These are phyloP conservation scores for Neelides sp. DNA, from an alignment of 1,140 invertebrate genomes.

Conservation along the genomic window DNA sequence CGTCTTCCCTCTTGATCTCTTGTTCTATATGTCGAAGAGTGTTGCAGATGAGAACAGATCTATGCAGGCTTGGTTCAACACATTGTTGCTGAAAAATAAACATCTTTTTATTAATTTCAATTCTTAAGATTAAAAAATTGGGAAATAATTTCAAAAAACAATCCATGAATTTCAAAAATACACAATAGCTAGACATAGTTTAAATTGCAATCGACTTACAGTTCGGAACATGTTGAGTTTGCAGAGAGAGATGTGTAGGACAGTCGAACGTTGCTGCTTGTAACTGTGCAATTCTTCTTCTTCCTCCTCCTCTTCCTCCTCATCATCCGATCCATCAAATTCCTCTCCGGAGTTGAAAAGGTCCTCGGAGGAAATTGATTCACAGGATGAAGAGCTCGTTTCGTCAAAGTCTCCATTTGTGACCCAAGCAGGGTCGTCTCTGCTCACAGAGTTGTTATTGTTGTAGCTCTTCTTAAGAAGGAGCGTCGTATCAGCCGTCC, in stretches of 20 bases:
- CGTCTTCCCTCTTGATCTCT: constrained; percentile 68
- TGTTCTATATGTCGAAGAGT: constrained; percentile 77
- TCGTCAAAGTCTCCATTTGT: too few relatives aligned
- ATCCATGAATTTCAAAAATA: neutral
- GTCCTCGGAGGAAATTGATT: constrained; percentile 32
- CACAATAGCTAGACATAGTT: neutral
- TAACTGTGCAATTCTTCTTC: constrained; percentile 46
- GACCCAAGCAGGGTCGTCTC: constrained; percentile 15
- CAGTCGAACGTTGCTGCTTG: constrained; percentile 67
- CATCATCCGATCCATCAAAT: constrained; percentile 27
- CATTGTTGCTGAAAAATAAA: constrained; percentile 52
- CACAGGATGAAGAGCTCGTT: constrained; percentile 28
- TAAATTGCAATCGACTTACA: constrained; percentile 15
- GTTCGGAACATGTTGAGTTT: constrained; percentile 53
- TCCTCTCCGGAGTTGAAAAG: constrained; percentile 31
- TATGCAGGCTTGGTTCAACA: constrained; percentile 73
- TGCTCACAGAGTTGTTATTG: constrained; percentile 14
- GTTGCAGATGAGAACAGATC: constrained; percentile 88
- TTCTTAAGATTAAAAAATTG: neutral
- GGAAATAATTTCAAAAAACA: neutral
- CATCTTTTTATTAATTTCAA: neutral
- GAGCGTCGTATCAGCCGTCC: constrained; percentile 46
- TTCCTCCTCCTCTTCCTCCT: constrained; percentile 44
- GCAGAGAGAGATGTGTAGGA: constrained; percentile 82
- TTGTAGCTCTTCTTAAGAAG: constrained; percentile 36